phyloP scores from a whole-genome alignment of 2,113 vertebrate species.

The Tiliqua scincoides region DNA sequence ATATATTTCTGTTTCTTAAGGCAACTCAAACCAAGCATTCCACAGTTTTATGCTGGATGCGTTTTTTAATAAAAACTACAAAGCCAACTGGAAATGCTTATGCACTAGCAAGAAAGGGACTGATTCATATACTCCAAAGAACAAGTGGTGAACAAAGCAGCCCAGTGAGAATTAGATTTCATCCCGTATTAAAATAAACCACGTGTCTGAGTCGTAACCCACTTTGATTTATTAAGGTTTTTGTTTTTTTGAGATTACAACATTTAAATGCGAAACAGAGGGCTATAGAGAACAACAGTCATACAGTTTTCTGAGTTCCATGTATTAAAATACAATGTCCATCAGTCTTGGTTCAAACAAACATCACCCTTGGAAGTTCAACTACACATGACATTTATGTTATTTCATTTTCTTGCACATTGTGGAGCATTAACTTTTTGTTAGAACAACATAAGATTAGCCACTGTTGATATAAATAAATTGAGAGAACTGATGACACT shows the following conservation, averaged over 20 bases:
- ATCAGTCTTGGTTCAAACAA: background rate
- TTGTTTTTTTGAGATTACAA: slow-evolving; percentile 41
- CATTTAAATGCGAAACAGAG: slow-evolving; percentile 43
- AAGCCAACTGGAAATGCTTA: slow-evolving; percentile 56
- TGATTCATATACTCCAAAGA: slow-evolving; percentile 59
- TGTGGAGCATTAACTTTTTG: background rate
- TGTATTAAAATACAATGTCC: background rate
- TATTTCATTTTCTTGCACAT: background rate
- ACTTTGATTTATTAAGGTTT: slow-evolving; percentile 55
- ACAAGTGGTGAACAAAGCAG: slow-evolving; percentile 53
- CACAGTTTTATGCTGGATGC: background rate
- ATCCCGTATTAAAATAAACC: slow-evolving; percentile 63
- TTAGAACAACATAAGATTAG: background rate
- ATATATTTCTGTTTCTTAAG: background rate
- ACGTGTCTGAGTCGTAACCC: slow-evolving; percentile 51
- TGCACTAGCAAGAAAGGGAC: slow-evolving; percentile 43
- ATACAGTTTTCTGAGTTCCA: background rate
- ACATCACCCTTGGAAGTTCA: background rate
- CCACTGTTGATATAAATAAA: background rate
- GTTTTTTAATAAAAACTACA: slow-evolving; percentile 40
- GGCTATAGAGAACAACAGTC: slow-evolving; percentile 33
- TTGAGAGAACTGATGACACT: background rate
- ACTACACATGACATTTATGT: slow-evolving; percentile 3
- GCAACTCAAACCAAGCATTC: slow-evolving; percentile 7
- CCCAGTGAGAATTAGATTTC: slow-evolving; percentile 53